phyloP scores from a whole-genome alignment of 2,797 vertebrate species.

The Gobionotothen gibberifrons region DNA sequence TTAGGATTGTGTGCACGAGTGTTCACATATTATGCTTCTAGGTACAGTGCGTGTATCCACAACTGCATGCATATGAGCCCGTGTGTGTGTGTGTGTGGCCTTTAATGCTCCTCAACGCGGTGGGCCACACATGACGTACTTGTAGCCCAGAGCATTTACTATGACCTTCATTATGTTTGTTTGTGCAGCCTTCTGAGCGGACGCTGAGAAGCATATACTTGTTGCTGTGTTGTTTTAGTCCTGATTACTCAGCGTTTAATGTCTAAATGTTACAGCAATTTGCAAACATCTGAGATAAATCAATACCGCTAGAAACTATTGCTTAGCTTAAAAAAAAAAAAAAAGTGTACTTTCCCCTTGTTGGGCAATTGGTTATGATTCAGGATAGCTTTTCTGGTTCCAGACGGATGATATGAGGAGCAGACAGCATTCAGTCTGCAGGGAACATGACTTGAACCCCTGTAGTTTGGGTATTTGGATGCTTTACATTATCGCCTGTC shows the following conservation, averaged over 20 bases:
- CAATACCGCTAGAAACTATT: conserved; percentile 28
- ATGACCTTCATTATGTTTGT: conserved; percentile 65
- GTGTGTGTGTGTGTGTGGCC: conserved; percentile 55
- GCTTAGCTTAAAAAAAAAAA: no score
- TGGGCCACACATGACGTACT: conserved; percentile 60
- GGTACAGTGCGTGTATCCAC: conserved; percentile 29
- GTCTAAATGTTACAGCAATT: conserved; percentile 54
- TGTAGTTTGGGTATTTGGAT: conserved; percentile 27
- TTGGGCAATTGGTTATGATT: conserved; percentile 3
- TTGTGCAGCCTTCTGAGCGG: conserved; percentile 64
- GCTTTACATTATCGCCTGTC: conserved; percentile 34
- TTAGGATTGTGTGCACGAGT: conserved; percentile 26
- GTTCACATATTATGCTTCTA: conserved; percentile 23
- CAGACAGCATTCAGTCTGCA: background rate
- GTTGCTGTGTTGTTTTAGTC: conserved; percentile 62
- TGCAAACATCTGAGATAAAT: conserved; percentile 48
- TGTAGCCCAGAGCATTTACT: conserved; percentile 60
- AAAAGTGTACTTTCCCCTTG: conserved; percentile 28
- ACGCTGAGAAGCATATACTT: conserved; percentile 42
- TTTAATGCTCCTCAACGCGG: conserved; percentile 39
- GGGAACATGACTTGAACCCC: conserved; percentile 10
- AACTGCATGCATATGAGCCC: conserved; percentile 37
- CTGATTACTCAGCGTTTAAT: conserved; percentile 48
- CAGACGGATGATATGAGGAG: conserved; percentile 7
- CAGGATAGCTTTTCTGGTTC: background rate